A percentile compares a stretch with the other conserved stretches of the same genome.
Conservation (phyloP, 2,888 invertebrate species). For the Euplexia lucipara region DNA sequence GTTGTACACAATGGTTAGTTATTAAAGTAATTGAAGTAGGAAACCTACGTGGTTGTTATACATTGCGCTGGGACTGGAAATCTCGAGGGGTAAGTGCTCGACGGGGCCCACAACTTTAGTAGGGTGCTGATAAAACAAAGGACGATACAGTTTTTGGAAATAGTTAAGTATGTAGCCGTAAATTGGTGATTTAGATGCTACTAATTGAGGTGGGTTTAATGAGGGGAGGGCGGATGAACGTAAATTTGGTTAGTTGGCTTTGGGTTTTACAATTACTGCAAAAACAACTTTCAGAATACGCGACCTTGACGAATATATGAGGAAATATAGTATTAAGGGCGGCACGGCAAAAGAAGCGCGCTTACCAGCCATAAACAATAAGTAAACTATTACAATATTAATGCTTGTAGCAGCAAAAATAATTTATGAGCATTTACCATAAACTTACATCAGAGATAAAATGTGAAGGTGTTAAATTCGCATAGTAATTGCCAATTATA, state of each 20-base stretch:
- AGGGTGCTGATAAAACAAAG: conserved; percentile 56
- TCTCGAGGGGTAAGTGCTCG: conserved; percentile 50
- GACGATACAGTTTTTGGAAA: conserved; percentile 42
- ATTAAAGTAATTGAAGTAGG: conserved; percentile 83
- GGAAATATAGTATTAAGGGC: neutral
- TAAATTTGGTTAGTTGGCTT: conserved; percentile 9
- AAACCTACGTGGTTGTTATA: conserved; percentile 69
- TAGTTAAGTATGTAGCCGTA: conserved; percentile 39
- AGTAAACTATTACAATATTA: conserved; percentile 29
- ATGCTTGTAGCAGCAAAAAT: conserved; percentile 22
- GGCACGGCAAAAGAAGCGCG: neutral
- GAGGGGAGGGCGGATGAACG: conserved; percentile 7
- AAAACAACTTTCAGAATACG: neutral
- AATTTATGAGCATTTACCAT: conserved; percentile 22
- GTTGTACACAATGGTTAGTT: conserved; percentile 74
- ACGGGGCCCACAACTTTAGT: conserved; percentile 23
- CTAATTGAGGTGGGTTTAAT: conserved; percentile 41
- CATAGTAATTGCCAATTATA: conserved; percentile 53
- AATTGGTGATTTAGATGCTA: conserved; percentile 34
- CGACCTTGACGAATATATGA: neutral
- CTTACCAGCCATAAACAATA: conserved; percentile 15
- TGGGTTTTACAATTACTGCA: conserved; percentile 9
- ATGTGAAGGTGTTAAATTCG: conserved; percentile 50
- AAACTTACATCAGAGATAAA: conserved; percentile 32
- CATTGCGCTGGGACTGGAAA: conserved; percentile 51